Evolutionary conservation across 1,140 invertebrate species (phyloP).

Genomic region (Cyclina sinensis): DNA sequence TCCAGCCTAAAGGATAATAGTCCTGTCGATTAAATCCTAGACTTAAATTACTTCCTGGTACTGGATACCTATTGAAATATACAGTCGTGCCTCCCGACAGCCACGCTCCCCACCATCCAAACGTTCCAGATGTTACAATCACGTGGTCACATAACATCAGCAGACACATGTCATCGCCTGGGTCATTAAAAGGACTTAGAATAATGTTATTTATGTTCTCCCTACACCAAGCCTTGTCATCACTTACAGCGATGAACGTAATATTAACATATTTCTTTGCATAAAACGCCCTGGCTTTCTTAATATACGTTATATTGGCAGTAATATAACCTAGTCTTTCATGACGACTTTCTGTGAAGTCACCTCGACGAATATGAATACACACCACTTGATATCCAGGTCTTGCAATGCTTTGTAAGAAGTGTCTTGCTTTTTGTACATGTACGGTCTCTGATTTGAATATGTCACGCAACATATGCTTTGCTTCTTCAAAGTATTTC

Average conservation of each 20-base stretch:
- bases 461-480: neutral
- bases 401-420: neutral
- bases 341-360: neutral
- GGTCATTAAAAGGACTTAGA: conserved; percentile 20
- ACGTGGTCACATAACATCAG: conserved; percentile 80
- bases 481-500: neutral
- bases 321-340: neutral
- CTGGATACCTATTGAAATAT: conserved; percentile 75
- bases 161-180: conserved; percentile 80
- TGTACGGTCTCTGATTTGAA: neutral
- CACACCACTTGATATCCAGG: neutral
- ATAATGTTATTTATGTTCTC: conserved; percentile 52
- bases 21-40: conserved; percentile 62
- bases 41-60: conserved; percentile 47
- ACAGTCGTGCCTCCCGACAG: conserved; percentile 78
- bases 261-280: conserved; percentile 37
- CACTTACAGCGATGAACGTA: conserved; percentile 71
- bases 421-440: neutral
- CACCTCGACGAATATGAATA: neutral
- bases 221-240: conserved; percentile 71
- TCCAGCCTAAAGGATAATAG: conserved; percentile 75
- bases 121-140: conserved; percentile 80
- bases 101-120: conserved; percentile 83
- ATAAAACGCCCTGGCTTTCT: conserved; percentile 59
- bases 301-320: conserved; percentile 50